phyloP scores from a whole-genome alignment of 2,797 vertebrate species.

The Brotogeris chrysoptera region DNA sequence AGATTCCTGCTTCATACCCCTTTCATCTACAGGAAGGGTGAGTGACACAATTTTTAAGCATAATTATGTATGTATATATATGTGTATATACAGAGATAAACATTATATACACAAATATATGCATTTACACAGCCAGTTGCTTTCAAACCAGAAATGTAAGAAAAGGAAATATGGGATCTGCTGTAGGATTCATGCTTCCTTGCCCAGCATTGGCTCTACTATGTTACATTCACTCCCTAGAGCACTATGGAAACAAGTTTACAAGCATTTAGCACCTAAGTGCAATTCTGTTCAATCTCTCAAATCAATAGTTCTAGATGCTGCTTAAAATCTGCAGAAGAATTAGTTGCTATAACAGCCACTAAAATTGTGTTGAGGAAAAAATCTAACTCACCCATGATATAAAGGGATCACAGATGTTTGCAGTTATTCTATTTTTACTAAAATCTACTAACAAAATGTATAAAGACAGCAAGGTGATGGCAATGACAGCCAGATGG shows the following conservation, averaged over 20 bases:
- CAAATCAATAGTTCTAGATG: not conserved
- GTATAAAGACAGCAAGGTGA: not conserved
- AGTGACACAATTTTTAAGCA: not conserved
- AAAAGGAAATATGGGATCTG: not conserved
- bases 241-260: not conserved
- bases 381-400: not conserved
- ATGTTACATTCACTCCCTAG: not conserved
- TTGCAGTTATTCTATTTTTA: not conserved
- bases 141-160: not conserved
- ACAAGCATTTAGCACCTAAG: not conserved
- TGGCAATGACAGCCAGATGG: not conserved
- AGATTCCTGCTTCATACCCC: not conserved
- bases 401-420: not conserved
- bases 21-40: not conserved
- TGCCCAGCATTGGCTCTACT: not conserved
- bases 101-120: not conserved
- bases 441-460: not conserved
- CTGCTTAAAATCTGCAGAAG: not conserved
- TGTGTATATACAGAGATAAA: not conserved
- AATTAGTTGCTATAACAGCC: not conserved
- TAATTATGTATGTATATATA: not conserved
- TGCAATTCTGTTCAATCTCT: not conserved
- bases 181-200: not conserved
- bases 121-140: not conserved
- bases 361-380: not conserved